Conservation (phyloP, 2,113 vertebrate species). For the Myiozetetes cayanensis region DNA sequence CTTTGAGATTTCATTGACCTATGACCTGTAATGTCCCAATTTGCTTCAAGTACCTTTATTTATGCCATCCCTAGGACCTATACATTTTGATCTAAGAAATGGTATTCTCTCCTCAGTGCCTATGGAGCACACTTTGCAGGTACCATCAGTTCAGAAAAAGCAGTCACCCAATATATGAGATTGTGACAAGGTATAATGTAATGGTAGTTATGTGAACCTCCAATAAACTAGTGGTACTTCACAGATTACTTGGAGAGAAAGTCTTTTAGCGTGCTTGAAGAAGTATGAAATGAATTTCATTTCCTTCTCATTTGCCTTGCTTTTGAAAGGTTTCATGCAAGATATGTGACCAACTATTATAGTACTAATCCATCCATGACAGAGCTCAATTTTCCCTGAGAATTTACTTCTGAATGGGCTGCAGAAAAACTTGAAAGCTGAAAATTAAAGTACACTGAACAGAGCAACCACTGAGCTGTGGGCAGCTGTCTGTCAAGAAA, state of each 20-base stretch:
- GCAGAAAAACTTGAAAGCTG: constrained; percentile 83
- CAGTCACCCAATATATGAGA: constrained; percentile 83
- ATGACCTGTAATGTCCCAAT: constrained; percentile 67
- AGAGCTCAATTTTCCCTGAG: constrained; percentile 98
- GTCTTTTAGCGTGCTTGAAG: constrained; percentile 92
- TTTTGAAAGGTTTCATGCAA: constrained; percentile 93
- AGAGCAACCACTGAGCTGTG: constrained; percentile 77
- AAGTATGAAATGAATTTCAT: constrained; percentile 99
- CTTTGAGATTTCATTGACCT: constrained; percentile 68
- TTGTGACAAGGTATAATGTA: constrained; percentile 86
- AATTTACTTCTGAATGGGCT: constrained; percentile 90
- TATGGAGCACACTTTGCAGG: constrained; percentile 66
- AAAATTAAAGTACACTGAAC: constrained; percentile 86
- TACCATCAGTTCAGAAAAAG: constrained; percentile 77
- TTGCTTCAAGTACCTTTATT: constrained; percentile 69
- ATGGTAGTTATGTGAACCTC: constrained; percentile 84
- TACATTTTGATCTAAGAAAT: constrained; percentile 68
- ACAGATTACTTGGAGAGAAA: constrained; percentile 86
- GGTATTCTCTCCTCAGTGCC: constrained; percentile 56
- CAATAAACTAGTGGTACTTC: constrained; percentile 85
- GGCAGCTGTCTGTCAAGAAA: constrained; percentile 82
- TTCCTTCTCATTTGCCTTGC: constrained; percentile 93
- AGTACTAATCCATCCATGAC: constrained; percentile 99
- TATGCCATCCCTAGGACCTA: constrained; percentile 58
- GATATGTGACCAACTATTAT: constrained; percentile 98